Conservation (phyloP, 2,113 vertebrate genomes). For the Misgurnus mizolepis region DNA sequence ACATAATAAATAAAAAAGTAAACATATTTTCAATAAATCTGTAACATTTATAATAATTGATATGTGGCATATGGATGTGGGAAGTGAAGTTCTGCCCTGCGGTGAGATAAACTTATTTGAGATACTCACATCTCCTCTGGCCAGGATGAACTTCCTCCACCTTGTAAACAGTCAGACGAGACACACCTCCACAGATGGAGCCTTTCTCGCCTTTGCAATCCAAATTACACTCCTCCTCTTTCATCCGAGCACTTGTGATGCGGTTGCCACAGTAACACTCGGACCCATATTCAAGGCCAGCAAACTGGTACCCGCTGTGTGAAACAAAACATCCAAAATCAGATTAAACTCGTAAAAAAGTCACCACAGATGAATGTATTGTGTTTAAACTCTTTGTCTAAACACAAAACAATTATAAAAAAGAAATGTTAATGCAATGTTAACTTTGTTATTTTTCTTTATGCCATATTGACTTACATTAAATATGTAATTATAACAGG, state of each 20-base stretch:
- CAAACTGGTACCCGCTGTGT: constrained; percentile 80
- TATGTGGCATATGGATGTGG: neutral
- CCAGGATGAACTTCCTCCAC: constrained; percentile 68
- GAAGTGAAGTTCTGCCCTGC: neutral
- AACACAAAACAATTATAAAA: neutral
- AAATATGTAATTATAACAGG: too few species aligned
- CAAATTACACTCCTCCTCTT: constrained; percentile 78
- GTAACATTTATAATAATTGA: neutral
- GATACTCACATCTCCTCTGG: constrained; percentile 73
- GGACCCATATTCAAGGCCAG: constrained; percentile 79
- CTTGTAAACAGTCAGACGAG: constrained; percentile 79
- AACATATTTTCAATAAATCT: neutral
- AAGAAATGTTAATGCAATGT: neutral
- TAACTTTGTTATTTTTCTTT: neutral
- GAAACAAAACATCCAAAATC: constrained; percentile 31
- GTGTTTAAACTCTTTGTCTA: neutral
- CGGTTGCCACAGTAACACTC: constrained; percentile 88
- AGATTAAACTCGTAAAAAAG: constrained; percentile 3
- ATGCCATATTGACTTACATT: too few species aligned
- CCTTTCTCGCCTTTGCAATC: constrained; percentile 83
- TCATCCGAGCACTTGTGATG: constrained; percentile 56
- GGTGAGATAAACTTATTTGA: neutral
- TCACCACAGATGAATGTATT: neutral
- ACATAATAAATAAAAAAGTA: neutral
- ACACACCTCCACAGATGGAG: constrained; percentile 76